phyloP scores from a whole-genome alignment of 2,888 invertebrate species.

The Clusia tigrina region DNA sequence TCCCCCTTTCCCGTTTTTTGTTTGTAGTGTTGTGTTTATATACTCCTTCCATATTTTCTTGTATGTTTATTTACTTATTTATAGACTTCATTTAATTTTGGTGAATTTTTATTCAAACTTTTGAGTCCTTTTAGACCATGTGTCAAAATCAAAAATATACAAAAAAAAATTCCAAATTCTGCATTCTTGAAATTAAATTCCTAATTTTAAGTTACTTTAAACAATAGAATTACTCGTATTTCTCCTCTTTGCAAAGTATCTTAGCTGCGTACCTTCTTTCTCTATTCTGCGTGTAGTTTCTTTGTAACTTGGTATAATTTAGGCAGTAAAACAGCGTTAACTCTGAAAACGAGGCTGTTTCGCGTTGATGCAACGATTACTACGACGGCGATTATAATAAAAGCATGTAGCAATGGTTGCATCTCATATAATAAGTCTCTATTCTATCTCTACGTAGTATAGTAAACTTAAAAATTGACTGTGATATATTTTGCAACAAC shows the following conservation, averaged over 20 bases:
- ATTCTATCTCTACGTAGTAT: too few species aligned
- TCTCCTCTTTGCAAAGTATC: slow-evolving; percentile 35
- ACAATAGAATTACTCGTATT: background rate
- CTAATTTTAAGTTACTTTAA: slow-evolving; percentile 2
- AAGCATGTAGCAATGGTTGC: too few species aligned
- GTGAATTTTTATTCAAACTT: background rate
- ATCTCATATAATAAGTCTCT: too few species aligned
- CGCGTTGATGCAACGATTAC: too few species aligned
- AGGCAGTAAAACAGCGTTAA: slow-evolving; percentile 18
- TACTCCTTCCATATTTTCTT: too few species aligned
- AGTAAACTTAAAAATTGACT: too few species aligned
- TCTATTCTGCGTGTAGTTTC: slow-evolving; percentile 42
- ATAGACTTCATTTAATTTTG: slow-evolving; percentile 1
- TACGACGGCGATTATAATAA: too few species aligned
- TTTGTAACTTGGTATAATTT: slow-evolving; percentile 45
- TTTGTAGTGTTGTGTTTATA: background rate
- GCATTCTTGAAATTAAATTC: background rate
- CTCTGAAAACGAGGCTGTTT: slow-evolving; percentile 24
- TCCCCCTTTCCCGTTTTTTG: background rate
- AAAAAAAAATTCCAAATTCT: slow-evolving; percentile 16
- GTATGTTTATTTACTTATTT: background rate
- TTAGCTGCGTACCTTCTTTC: slow-evolving; percentile 29
- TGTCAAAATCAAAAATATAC: background rate
- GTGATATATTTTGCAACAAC: slow-evolving; percentile 12
- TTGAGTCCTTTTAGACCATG: background rate